Evolutionary conservation across 2,113 vertebrate species (phyloP), one percentile per base, ranked within the genome.

Genomic region (Thomomys bottae): DNA sequence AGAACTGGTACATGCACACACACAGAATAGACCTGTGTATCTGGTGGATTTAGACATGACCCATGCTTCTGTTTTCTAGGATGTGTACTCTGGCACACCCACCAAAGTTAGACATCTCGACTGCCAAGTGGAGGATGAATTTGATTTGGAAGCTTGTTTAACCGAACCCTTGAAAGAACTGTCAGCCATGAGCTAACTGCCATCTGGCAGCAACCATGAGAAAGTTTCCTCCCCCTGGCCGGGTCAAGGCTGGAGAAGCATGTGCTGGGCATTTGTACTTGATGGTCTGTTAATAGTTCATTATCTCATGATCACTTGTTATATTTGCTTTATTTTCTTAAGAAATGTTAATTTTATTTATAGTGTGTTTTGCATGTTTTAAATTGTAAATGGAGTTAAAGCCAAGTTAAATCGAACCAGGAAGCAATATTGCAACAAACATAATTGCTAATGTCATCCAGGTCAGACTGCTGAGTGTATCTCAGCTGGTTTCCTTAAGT

Each of bases 51-150:
- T 8, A 1, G 6, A 30, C 14, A 2, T 79, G 85, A 95, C n/a
- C 30, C 3, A 1, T 11, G n/a, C 57, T 36, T 95, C 85, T 97
- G 4, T 96, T 5, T 97, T 97, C n/a, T 78, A 98, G 98, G 97
- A 98, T 70, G 57, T 88, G 88, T 98, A 94, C 91, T 91, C 90
- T 38, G 98, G 98, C 57, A 99, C 98, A 45, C 98, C 98, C 90
- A 98, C 98, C 54, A 99, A 99, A 96, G 91, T 98, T 23, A 97
- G 98, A 94, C 98, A 97, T 2, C 36, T 97, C 92, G 98, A 97
- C 91, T 94, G 63, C 92, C 91, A 94, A 92, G 96, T 79, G 30
- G 98, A 97, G 66, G 97, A 96, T 5, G 97, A 95, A 34, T 98
- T 98, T 89, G 97, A 98, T 63, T 89, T 98, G 94, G 98, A 98